A percentile compares a stretch with the other conserved stretches of the same genome.
Conservation (phyloP, 2,888 invertebrate genomes). For the Opisthograptis luteolata region DNA sequence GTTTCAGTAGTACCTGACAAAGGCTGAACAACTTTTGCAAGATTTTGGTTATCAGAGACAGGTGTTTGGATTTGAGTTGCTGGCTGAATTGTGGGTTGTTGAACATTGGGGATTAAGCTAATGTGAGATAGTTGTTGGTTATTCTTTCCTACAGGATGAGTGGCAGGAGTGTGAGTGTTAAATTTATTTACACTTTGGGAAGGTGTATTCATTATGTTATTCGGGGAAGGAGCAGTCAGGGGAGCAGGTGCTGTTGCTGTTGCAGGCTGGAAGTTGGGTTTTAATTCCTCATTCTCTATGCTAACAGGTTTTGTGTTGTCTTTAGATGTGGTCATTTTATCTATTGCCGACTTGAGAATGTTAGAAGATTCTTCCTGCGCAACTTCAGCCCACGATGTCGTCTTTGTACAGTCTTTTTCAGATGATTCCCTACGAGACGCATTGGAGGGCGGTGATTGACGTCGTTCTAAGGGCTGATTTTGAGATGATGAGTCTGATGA, state of each 20-base stretch:
- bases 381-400: constrained; percentile 77
- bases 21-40: constrained; percentile 45
- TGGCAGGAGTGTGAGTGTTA: constrained; percentile 44
- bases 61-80: constrained; percentile 45
- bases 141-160: constrained; percentile 46
- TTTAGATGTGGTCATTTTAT: constrained; percentile 52
- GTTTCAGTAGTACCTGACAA: constrained; percentile 50
- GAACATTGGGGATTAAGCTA: constrained; percentile 43
- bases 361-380: constrained; percentile 67
- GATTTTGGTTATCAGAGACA: constrained; percentile 51
- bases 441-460: constrained; percentile 68
- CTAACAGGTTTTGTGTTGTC: constrained; percentile 42
- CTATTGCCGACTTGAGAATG: constrained; percentile 47
- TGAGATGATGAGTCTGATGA: constrained; percentile 60
- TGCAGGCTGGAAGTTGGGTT: constrained; percentile 35
- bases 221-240: constrained; percentile 29
- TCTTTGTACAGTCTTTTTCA: constrained; percentile 60
- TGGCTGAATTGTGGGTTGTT: constrained; percentile 46
- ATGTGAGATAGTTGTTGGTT: constrained; percentile 53
- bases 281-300: constrained; percentile 34
- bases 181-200: constrained; percentile 53
- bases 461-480: constrained; percentile 77
- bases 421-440: constrained; percentile 72
- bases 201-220: constrained; percentile 38
- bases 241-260: constrained; percentile 27